Percentiles rank a stretch among this genome's conserved stretches.
Conservation (phyloP, 2,888 invertebrate genomes). For the Tineola bisselliella region DNA sequence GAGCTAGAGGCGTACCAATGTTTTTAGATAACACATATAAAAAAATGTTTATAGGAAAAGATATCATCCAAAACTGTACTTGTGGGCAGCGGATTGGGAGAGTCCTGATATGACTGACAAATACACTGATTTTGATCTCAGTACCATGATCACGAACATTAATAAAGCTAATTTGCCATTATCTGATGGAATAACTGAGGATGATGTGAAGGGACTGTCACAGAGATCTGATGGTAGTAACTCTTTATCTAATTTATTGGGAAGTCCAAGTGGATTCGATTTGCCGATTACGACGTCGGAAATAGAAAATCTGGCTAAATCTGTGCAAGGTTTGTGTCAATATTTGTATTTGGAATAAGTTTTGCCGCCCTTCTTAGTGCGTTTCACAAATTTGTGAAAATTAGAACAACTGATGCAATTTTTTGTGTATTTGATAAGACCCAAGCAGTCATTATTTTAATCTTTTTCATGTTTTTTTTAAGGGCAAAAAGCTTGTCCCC, state of each 20-base stretch:
- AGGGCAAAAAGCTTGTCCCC: too few species aligned
- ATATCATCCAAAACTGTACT: constrained; percentile 85
- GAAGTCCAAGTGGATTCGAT: constrained; percentile 48
- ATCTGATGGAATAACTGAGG: constrained; percentile 27
- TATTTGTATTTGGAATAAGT: not conserved
- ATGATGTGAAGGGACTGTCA: constrained; percentile 16
- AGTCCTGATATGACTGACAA: constrained; percentile 28
- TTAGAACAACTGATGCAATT: too few species aligned
- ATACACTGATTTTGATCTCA: constrained; percentile 21
- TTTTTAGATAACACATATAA: too few species aligned
- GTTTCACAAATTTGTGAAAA: too few species aligned
- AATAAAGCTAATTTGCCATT: constrained; percentile 21
- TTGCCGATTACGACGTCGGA: constrained; percentile 51
- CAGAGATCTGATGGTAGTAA: constrained; percentile 6
- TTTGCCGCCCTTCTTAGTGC: not conserved
- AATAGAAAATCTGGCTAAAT: constrained; percentile 46
- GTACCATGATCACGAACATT: constrained; percentile 3
- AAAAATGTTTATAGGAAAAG: constrained; percentile 71
- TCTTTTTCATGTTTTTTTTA: too few species aligned
- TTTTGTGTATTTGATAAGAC: too few species aligned
- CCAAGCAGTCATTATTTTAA: too few species aligned
- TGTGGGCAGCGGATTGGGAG: constrained; percentile 89
- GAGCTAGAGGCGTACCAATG: too few species aligned
- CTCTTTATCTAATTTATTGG: constrained; percentile 24
- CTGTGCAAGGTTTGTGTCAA: constrained; percentile 48